A percentile compares a stretch with the other conserved stretches of the same genome.
Evolutionary conservation across 2,113 vertebrate species (phyloP).

Genomic region (Chionis minor): DNA sequence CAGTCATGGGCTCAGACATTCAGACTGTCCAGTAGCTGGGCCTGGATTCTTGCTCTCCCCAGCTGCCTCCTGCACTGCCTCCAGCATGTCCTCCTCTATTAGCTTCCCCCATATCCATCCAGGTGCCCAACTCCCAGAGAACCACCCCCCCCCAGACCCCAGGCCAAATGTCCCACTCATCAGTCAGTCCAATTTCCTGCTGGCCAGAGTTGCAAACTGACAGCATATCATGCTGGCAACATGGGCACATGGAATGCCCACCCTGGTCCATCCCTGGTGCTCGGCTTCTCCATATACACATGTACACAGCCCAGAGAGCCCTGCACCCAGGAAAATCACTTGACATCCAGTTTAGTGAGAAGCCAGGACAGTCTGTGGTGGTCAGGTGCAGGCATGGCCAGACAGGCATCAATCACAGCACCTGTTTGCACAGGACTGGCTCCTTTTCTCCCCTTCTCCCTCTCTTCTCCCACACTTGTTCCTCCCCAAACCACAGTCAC

Average conservation of each 20-base stretch:
- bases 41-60: background rate
- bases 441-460: background rate
- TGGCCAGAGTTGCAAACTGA: background rate
- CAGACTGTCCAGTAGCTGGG: background rate
- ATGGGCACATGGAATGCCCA: too few species aligned
- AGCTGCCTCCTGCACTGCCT: background rate
- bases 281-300: background rate
- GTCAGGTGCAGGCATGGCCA: background rate
- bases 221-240: background rate
- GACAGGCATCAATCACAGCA: background rate
- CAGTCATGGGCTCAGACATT: background rate
- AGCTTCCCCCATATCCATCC: background rate
- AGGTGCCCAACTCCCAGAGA: background rate
- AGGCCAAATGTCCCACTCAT: background rate
- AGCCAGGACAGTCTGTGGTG: background rate
- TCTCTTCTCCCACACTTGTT: background rate
- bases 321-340: background rate
- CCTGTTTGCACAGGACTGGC: background rate
- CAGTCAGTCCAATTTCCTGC: background rate
- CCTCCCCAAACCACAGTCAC: background rate
- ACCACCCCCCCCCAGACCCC: too few species aligned
- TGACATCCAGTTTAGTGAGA: background rate
- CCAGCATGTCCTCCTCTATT: rapidly evolving
- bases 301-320: background rate
- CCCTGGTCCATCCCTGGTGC: too few species aligned